phyloP scores from a whole-genome alignment of 2,888 invertebrate genomes.

The Dynastes grantii region DNA sequence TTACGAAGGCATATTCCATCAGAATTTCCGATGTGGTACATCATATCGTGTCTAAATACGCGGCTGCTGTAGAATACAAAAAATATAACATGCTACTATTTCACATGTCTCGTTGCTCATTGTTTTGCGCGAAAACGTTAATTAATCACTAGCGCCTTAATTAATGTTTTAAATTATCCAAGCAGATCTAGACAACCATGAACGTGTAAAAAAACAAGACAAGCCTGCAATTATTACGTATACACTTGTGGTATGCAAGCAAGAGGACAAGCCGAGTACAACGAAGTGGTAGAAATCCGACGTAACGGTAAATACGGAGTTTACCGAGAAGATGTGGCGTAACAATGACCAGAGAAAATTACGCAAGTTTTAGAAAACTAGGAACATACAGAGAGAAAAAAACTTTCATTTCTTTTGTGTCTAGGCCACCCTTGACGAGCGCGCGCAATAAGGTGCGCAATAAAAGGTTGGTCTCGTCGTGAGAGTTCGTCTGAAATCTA shows the following conservation, averaged over 20 bases:
- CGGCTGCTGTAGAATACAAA: conserved; percentile 12
- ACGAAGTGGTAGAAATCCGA: neutral
- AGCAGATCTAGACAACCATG: conserved; percentile 46
- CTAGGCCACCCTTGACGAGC: conserved; percentile 43
- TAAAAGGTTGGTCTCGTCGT: conserved; percentile 32
- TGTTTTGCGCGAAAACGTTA: conserved; percentile 37
- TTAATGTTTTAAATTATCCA: conserved; percentile 37
- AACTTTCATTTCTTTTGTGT: conserved; percentile 57
- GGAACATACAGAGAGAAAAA: conserved; percentile 36
- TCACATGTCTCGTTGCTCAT: conserved; percentile 42
- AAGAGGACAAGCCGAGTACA: neutral
- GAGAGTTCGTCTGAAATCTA: conserved; percentile 50
- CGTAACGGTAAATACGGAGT: conserved; percentile 29
- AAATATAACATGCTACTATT: conserved; percentile 22
- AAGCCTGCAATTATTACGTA: conserved; percentile 33
- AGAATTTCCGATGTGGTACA: neutral
- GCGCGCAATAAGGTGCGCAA: conserved; percentile 37
- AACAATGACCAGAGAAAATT: conserved; percentile 42
- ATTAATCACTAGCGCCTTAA: conserved; percentile 42
- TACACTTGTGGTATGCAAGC: neutral
- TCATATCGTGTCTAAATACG: neutral
- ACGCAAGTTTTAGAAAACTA: conserved; percentile 37
- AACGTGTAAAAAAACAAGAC: conserved; percentile 26
- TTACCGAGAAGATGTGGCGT: conserved; percentile 24
- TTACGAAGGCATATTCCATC: neutral